Evolutionary conservation across 2,113 vertebrate genomes (phyloP).

Genomic region (Planiliza haematocheilus): DNA sequence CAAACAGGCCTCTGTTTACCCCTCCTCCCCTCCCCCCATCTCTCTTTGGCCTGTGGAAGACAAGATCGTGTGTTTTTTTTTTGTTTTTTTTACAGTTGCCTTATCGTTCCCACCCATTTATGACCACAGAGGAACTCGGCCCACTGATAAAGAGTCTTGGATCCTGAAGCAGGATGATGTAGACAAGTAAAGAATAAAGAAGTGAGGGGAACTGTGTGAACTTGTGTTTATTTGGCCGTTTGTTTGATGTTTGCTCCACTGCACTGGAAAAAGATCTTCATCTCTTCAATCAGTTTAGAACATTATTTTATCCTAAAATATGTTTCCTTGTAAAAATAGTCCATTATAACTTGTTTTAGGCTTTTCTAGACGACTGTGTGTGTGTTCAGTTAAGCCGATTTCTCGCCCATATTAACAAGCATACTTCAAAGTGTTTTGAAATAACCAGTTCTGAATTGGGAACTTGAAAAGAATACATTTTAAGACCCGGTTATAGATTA

Average conservation of each 20-base stretch:
- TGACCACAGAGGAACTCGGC: constrained; percentile 33
- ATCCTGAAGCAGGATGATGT: background rate
- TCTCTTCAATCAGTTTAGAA: background rate
- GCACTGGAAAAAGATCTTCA: background rate
- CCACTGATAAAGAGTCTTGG: constrained; percentile 15
- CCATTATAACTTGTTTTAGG: background rate
- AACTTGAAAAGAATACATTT: no score
- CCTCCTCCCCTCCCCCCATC: background rate
- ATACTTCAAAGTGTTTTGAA: no score
- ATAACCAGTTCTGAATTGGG: no score
- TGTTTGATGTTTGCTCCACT: constrained; percentile 16
- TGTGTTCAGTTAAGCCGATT: no score
- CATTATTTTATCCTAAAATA: background rate
- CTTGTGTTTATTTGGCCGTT: background rate
- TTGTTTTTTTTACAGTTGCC: constrained; percentile 34
- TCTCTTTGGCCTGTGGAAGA: constrained; percentile 25
- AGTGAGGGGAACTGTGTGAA: background rate
- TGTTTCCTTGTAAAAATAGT: background rate
- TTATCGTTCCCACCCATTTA: constrained; percentile 53
- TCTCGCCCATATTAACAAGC: no score
- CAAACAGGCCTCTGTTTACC: constrained; percentile 38
- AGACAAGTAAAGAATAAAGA: constrained; percentile 26
- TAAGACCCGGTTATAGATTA: no score
- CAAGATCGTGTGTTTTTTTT: constrained; percentile 15
- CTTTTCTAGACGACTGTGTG: no score